Conservation (phyloP, 1,140 invertebrate species). For the Meloidogyne floridensis region DNA sequence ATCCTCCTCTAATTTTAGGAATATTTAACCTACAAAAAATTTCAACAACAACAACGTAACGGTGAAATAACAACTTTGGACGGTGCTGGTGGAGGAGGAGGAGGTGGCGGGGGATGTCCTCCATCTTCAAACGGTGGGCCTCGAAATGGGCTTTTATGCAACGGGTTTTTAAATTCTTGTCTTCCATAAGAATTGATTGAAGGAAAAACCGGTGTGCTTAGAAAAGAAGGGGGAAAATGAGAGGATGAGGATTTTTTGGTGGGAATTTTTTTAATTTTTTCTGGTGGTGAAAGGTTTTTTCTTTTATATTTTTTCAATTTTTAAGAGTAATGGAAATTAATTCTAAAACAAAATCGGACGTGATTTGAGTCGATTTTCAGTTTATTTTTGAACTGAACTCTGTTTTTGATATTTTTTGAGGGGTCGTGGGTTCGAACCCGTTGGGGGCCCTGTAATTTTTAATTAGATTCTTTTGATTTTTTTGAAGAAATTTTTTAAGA, state of each 20-base stretch:
- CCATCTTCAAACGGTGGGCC: neutral
- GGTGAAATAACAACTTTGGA: neutral
- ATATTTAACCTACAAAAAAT: conserved; percentile 3
- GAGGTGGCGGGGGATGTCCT: too few species aligned
- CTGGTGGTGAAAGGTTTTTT: neutral
- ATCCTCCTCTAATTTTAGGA: neutral
- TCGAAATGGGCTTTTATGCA: neutral
- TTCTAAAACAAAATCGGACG: too few species aligned
- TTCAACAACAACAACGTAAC: neutral
- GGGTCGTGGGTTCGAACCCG: too few species aligned
- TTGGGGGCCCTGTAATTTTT: too few species aligned
- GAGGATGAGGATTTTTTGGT: neutral
- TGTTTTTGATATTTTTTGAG: too few species aligned
- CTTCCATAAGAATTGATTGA: neutral
- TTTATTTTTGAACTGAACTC: too few species aligned
- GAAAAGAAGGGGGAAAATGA: neutral
- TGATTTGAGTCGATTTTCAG: too few species aligned
- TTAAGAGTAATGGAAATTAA: neutral
- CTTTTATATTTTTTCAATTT: neutral
- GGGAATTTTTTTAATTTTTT: too few species aligned
- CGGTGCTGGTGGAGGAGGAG: neutral
- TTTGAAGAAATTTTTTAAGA: too few species aligned
- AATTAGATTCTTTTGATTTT: too few species aligned
- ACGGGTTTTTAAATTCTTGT: conserved; percentile 7
- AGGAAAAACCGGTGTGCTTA: neutral